Evolutionary conservation across 2,113 vertebrate genomes (phyloP).

Genomic region (Strigops habroptila): DNA sequence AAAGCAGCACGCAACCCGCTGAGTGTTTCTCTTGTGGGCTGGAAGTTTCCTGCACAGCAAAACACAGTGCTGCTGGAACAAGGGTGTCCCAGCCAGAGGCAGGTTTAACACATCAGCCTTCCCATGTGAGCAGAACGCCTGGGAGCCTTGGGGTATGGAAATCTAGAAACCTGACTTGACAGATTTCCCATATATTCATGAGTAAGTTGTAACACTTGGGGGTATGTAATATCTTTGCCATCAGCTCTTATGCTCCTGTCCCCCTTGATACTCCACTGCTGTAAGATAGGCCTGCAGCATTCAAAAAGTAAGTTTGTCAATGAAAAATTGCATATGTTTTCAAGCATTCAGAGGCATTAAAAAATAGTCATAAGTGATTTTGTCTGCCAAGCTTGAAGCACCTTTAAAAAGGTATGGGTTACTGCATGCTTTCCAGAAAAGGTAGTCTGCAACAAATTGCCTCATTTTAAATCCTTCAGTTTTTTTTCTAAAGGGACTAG

Average conservation of each 20-base stretch:
- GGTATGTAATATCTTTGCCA: neutral
- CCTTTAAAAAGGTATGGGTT: neutral
- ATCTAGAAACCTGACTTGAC: neutral
- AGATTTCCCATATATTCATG: neutral
- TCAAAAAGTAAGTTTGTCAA: neutral
- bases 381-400: neutral
- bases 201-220: neutral
- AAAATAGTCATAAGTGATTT: neutral
- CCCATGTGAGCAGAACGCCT: accelerated
- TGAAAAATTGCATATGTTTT: neutral
- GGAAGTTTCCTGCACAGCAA: neutral
- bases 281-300: neutral
- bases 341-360: neutral
- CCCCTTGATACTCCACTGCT: neutral
- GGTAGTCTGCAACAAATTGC: neutral
- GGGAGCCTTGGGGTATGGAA: neutral
- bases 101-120: neutral
- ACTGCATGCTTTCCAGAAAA: neutral
- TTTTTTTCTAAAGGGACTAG: neutral
- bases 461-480: neutral
- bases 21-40: neutral
- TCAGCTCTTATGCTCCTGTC: neutral
- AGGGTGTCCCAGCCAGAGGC: neutral
- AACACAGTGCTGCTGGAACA: neutral
- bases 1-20: neutral